Conservation (phyloP, 2,113 vertebrate species). For the Malurus elegans region DNA sequence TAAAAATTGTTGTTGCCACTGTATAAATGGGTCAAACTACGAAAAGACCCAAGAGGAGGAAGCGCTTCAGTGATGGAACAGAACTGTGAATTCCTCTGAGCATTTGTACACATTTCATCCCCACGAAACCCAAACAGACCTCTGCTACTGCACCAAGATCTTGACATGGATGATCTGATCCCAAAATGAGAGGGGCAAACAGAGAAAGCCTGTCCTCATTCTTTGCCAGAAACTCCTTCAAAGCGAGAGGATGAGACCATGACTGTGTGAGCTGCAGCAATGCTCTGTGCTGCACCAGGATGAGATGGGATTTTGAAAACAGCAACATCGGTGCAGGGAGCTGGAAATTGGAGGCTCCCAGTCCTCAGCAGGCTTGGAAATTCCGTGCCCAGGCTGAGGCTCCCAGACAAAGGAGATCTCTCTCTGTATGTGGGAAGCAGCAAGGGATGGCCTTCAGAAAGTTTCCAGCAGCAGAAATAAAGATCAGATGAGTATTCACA, state of each 20-base stretch:
- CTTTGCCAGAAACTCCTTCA: background rate
- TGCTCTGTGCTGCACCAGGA: background rate
- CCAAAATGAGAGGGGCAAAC: background rate
- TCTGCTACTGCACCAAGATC: background rate
- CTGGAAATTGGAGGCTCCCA: background rate
- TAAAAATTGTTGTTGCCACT: background rate
- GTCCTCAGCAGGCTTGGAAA: background rate
- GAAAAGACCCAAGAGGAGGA: background rate
- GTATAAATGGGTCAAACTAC: background rate
- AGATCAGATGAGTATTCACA: background rate
- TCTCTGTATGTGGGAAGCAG: background rate
- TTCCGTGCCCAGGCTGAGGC: background rate
- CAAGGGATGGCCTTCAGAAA: fast-evolving
- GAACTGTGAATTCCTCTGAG: background rate
- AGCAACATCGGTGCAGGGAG: background rate
- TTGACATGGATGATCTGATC: fast-evolving
- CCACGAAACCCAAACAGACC: background rate
- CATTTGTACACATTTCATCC: background rate
- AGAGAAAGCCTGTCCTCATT: background rate
- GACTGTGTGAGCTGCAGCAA: background rate
- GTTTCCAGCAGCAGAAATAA: background rate
- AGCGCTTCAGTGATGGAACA: background rate
- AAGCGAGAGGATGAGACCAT: background rate
- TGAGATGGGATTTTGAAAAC: background rate
- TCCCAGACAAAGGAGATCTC: background rate